These are phyloP conservation scores for Ctenomys sociabilis DNA, from an alignment of 2,113 vertebrate genomes.

Conservation along the genomic window DNA sequence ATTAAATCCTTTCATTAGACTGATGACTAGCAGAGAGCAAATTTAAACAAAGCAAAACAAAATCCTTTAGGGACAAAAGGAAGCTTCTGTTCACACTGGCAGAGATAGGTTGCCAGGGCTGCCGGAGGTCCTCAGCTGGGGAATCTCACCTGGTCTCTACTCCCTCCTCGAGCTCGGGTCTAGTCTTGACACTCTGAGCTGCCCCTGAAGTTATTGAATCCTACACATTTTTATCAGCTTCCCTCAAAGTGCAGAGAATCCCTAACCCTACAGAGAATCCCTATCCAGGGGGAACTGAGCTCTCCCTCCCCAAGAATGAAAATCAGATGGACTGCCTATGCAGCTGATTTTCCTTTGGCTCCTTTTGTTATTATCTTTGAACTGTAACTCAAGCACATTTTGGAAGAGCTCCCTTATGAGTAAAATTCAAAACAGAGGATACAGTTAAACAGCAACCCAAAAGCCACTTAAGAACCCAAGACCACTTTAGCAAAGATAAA, in stretches of 20 bases:
- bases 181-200: background rate
- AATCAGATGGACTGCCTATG: background rate
- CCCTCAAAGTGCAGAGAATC: background rate
- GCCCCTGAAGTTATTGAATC: background rate
- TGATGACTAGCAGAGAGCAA: background rate
- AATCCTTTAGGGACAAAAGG: background rate
- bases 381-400: slow-evolving; percentile 55
- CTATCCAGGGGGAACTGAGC: background rate
- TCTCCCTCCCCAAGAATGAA: background rate
- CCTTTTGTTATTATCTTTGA: slow-evolving; percentile 47
- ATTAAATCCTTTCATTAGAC: slow-evolving; percentile 35
- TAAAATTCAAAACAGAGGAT: slow-evolving; percentile 67
- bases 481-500: background rate
- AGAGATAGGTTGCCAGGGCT: background rate
- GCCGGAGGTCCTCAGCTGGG: fast-evolving
- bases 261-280: background rate
- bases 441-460: slow-evolving; percentile 44
- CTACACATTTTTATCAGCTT: background rate
- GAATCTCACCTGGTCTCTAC: background rate
- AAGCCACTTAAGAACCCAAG: slow-evolving; percentile 24
- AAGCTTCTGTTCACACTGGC: background rate
- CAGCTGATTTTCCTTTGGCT: background rate
- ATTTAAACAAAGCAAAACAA: background rate
- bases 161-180: background rate
- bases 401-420: slow-evolving; percentile 58